Conservation (phyloP, 2,888 invertebrate genomes). For the Philereme vetulata region DNA sequence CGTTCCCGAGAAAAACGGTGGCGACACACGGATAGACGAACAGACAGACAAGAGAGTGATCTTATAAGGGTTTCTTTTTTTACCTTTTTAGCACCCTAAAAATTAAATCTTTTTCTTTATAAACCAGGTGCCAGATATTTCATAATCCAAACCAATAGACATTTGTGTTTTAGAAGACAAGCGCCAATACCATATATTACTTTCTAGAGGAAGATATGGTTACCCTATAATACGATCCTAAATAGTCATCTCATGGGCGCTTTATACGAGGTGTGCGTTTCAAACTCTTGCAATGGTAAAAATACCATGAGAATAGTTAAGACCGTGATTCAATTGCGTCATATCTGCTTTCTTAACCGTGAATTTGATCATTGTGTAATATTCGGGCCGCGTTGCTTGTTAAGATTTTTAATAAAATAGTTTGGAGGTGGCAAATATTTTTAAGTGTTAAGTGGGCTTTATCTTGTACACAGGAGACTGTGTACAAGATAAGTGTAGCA, state of each 20-base stretch:
- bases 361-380: constrained; percentile 70
- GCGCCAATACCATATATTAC: constrained; percentile 11
- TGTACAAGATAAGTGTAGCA: no score
- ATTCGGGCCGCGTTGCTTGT: constrained; percentile 38
- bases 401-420: neutral
- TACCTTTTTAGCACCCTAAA: no score
- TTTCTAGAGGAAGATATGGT: constrained; percentile 9
- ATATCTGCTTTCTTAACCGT: constrained; percentile 63
- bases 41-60: no score
- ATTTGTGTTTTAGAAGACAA: neutral
- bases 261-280: constrained; percentile 32
- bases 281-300: constrained; percentile 36
- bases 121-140: no score
- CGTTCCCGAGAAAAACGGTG: no score
- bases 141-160: neutral
- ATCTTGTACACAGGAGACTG: no score
- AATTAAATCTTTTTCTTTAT: no score
- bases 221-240: constrained; percentile 21
- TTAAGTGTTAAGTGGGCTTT: no score
- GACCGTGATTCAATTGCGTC: constrained; percentile 60
- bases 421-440: constrained; percentile 12
- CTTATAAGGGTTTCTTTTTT: no score
- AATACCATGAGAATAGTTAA: constrained; percentile 51
- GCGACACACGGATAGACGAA: no score
- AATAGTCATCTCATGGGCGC: constrained; percentile 22